phyloP scores from a whole-genome alignment of 2,888 invertebrate genomes.

The Horisme vitalbata region DNA sequence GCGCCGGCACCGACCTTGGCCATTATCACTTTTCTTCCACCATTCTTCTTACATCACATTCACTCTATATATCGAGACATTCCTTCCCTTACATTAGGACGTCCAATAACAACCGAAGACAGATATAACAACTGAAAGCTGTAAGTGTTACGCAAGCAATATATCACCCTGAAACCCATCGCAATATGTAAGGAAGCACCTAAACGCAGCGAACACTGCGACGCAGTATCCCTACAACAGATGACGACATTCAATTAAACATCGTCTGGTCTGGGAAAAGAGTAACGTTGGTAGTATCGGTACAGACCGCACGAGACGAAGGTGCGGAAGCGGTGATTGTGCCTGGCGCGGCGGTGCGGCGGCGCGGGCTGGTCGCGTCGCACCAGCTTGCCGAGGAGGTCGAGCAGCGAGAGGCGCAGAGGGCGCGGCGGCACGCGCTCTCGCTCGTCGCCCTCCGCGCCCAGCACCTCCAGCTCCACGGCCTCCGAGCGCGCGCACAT shows the following conservation, averaged over 20 bases:
- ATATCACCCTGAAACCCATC: slow-evolving; percentile 15
- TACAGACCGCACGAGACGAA: slow-evolving; percentile 78
- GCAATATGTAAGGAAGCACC: slow-evolving; percentile 9
- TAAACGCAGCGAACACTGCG: no score
- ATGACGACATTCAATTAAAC: not conserved
- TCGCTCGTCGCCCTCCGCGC: slow-evolving; percentile 89
- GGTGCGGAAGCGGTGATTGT: slow-evolving; percentile 82
- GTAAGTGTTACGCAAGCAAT: slow-evolving; percentile 22
- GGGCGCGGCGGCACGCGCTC: slow-evolving; percentile 88
- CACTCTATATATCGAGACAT: slow-evolving; percentile 4
- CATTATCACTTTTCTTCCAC: slow-evolving; percentile 45
- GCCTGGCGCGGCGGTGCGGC: slow-evolving; percentile 68
- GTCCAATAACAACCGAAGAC: no score
- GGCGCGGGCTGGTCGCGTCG: slow-evolving; percentile 72
- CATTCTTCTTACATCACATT: slow-evolving; percentile 33
- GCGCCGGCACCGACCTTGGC: slow-evolving; percentile 67
- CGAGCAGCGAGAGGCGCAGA: slow-evolving; percentile 86
- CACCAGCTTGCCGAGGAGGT: slow-evolving; percentile 85
- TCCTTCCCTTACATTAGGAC: slow-evolving; percentile 27
- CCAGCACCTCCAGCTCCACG: slow-evolving; percentile 90
- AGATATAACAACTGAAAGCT: not conserved
- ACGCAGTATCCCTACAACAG: slow-evolving; percentile 13
- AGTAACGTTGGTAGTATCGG: slow-evolving; percentile 4
- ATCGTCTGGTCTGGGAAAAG: not conserved
- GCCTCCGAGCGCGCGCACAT: slow-evolving; percentile 92